Conservation (phyloP, 2,797 vertebrate species). For the Chelmon rostratus region DNA sequence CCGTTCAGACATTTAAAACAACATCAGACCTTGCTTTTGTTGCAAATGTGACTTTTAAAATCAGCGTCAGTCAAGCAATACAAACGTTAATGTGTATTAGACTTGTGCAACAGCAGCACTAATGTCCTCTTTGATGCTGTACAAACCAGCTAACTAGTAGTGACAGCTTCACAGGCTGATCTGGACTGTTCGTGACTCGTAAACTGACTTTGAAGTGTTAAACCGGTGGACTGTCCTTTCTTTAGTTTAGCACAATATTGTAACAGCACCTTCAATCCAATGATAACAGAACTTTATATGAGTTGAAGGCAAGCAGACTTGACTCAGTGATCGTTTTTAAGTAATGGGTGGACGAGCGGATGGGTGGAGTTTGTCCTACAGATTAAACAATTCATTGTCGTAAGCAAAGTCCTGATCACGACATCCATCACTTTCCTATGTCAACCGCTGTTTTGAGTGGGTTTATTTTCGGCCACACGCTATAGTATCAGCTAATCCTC, state of each 20-base stretch:
- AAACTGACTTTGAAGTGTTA: background rate
- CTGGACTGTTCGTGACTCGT: background rate
- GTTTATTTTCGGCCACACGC: conserved; percentile 39
- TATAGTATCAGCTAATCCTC: conserved; percentile 52
- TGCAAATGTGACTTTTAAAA: background rate
- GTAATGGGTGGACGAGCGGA: background rate
- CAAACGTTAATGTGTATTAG: too few relatives aligned
- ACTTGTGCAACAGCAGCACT: too few relatives aligned
- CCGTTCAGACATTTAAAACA: background rate
- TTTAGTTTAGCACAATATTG: background rate
- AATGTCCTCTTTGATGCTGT: too few relatives aligned
- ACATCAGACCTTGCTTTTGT: background rate
- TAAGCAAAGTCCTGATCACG: conserved; percentile 14
- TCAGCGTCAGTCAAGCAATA: too few relatives aligned
- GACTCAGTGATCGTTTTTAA: background rate
- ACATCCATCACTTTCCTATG: conserved; percentile 55
- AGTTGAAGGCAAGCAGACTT: background rate
- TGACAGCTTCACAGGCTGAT: too few relatives aligned
- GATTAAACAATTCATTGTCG: conserved; percentile 19
- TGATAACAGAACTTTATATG: background rate
- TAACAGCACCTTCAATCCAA: background rate
- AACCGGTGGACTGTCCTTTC: background rate
- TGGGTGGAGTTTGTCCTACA: conserved; percentile 34
- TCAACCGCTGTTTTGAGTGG: conserved; percentile 51
- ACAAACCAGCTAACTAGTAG: too few relatives aligned